These are phyloP conservation scores for Drosophila differens DNA, from an alignment of 2,888 invertebrate genomes.

Conservation along the genomic window DNA sequence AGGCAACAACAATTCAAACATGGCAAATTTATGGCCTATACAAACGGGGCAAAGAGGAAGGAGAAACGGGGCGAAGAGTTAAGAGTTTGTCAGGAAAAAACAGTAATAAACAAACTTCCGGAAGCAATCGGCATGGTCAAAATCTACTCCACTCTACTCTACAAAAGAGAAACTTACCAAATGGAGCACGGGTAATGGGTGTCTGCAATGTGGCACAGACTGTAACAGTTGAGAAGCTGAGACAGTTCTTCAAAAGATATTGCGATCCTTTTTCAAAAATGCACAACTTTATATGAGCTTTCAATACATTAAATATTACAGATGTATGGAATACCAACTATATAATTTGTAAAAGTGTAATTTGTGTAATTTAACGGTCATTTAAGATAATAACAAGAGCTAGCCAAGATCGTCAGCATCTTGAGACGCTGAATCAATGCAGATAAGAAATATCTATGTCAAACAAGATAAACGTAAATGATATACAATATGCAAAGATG, in stretches of 20 bases:
- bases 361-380: not conserved
- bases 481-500: conserved; percentile 3
- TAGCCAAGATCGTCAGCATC: not conserved
- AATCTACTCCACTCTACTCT: not conserved
- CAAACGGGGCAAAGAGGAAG: conserved; percentile 4
- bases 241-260: not conserved
- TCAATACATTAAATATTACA: not conserved
- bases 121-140: conserved; percentile 9
- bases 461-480: conserved; percentile 1
- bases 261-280: not conserved
- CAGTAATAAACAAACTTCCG: conserved; percentile 6
- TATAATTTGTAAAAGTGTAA: not conserved
- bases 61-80: not conserved
- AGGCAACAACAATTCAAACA: conserved; percentile 13
- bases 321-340: not conserved
- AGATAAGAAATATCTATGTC: conserved; percentile 11
- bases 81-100: not conserved
- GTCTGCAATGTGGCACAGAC: not conserved
- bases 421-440: not conserved
- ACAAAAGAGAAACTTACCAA: conserved; percentile 3
- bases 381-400: not conserved
- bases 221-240: not conserved
- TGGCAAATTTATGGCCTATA: conserved; percentile 42
- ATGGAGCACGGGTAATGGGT: not conserved
- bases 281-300: not conserved